phyloP scores from a whole-genome alignment of 2,113 vertebrate genomes.

The Neogobius melanostomus region DNA sequence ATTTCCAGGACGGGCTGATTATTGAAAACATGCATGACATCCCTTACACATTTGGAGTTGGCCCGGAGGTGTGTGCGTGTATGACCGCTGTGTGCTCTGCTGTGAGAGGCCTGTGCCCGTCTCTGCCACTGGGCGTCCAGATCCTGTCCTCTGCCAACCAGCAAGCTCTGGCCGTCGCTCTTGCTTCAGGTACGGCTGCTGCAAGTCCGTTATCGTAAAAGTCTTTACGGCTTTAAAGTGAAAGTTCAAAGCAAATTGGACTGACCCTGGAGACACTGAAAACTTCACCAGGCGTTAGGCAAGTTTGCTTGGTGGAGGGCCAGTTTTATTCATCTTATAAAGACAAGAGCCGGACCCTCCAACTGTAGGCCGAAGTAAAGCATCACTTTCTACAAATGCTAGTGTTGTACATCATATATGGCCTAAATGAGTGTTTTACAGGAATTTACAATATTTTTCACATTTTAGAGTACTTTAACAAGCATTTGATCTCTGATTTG shows the following conservation, averaged over 20 bases:
- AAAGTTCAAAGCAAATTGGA: not conserved
- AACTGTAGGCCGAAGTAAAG: no score
- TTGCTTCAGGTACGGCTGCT: constrained; percentile 79
- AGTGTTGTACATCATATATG: no score
- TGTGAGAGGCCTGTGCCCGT: constrained; percentile 71
- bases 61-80: constrained; percentile 81
- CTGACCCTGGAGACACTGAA: not conserved
- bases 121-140: constrained; percentile 78
- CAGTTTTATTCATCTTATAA: no score
- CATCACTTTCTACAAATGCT: no score
- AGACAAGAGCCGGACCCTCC: no score
- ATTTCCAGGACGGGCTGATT: constrained; percentile 81
- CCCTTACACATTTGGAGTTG: constrained; percentile 76
- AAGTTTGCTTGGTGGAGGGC: no score
- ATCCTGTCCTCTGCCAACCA: constrained; percentile 83
- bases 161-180: constrained; percentile 78
- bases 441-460: not conserved
- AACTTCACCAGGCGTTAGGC: no score
- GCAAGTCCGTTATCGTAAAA: not conserved
- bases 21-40: constrained; percentile 91
- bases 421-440: no score
- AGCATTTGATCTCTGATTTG: no score
- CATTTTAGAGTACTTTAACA: no score
- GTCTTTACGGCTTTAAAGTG: not conserved
- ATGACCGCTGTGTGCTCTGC: constrained; percentile 77